A percentile compares a stretch with the other conserved stretches of the same genome.
phyloP scores from a whole-genome alignment of 2,797 vertebrate genomes.

The Gastrophryne carolinensis region DNA sequence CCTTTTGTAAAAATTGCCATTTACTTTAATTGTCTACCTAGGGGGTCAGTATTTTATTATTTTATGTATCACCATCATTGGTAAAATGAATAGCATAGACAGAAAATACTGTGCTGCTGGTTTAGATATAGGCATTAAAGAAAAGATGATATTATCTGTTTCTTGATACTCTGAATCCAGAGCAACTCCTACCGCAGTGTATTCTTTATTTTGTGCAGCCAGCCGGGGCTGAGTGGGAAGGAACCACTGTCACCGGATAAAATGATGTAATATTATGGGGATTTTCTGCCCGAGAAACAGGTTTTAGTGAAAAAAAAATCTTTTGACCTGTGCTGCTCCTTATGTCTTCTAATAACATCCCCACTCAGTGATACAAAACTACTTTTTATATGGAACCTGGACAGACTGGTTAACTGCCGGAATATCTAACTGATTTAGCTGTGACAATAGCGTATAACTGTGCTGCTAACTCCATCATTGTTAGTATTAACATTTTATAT shows the following conservation, averaged over 20 bases:
- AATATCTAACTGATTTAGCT: not conserved
- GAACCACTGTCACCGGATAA: constrained; percentile 58
- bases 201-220: constrained; percentile 62
- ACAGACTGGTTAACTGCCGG: not conserved
- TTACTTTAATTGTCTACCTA: too few relatives aligned
- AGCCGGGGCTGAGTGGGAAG: constrained; percentile 62
- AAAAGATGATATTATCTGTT: constrained; percentile 60
- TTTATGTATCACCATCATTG: too few relatives aligned
- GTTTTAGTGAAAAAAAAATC: not conserved
- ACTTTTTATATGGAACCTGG: not conserved
- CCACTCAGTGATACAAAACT: not conserved
- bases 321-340: not conserved
- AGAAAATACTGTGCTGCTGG: not conserved
- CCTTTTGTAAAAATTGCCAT: too few relatives aligned
- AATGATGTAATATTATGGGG: constrained; percentile 50
- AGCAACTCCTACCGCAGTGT: constrained; percentile 61
- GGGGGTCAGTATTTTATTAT: too few relatives aligned
- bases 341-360: not conserved
- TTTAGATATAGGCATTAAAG: constrained; percentile 59
- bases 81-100: not conserved
- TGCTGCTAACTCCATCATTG: too few relatives aligned
- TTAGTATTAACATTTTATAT: too few relatives aligned
- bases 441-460: not conserved
- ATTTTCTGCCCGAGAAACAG: constrained; percentile 24
- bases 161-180: constrained; percentile 55